These are phyloP conservation scores for Opisthograptis luteolata DNA, from an alignment of 2,888 invertebrate species.

Conservation along the genomic window DNA sequence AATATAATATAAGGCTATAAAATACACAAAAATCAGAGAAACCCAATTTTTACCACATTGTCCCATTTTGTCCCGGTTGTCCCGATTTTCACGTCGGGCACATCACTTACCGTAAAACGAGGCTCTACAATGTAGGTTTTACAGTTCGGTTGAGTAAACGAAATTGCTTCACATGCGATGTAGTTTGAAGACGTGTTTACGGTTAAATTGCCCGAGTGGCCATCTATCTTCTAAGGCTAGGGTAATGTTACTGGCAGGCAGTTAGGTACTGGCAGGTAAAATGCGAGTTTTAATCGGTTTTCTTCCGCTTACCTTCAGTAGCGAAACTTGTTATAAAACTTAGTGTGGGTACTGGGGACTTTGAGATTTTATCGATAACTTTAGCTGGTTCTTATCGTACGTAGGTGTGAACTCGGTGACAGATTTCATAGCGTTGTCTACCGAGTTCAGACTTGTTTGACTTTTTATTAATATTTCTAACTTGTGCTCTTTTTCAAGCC, in stretches of 20 bases:
- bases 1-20: too few species aligned
- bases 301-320: not conserved
- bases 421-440: too few species aligned
- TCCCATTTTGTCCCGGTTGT: not conserved
- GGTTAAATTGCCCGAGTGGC: slow-evolving; percentile 3
- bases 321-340: slow-evolving; percentile 3
- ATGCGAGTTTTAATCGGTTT: slow-evolving; percentile 17
- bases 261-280: too few species aligned
- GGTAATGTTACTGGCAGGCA: slow-evolving; percentile 16
- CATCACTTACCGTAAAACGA: not conserved
- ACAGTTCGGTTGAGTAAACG: not conserved
- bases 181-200: slow-evolving; percentile 2
- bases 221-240: slow-evolving; percentile 1
- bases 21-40: too few species aligned
- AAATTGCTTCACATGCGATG: not conserved
- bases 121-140: slow-evolving; percentile 12
- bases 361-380: slow-evolving; percentile 5
- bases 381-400: not conserved
- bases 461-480: too few species aligned
- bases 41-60: too few species aligned
- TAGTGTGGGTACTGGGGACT: not conserved
- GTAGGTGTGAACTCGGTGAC: too few species aligned
- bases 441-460: too few species aligned
- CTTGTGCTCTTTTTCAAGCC: too few species aligned
- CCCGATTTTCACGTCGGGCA: not conserved